Evolutionary conservation across 2,888 invertebrate genomes (phyloP).

Genomic region (Trachelus iudaicus): DNA sequence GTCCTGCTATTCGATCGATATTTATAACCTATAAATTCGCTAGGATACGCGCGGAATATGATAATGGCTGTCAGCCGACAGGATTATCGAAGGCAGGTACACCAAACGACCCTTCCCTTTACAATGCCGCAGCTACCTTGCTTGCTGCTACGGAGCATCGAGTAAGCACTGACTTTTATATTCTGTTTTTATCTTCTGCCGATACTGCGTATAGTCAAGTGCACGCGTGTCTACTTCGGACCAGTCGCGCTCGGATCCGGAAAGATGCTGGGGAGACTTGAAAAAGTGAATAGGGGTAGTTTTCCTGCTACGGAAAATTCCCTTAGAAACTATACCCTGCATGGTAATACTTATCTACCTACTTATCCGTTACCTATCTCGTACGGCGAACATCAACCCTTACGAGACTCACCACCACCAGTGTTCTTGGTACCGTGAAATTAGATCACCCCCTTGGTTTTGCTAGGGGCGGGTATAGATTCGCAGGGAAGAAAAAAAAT

Average conservation of each 20-base stretch:
- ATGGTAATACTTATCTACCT: not conserved
- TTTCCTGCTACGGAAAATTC: not conserved
- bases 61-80: slow-evolving; percentile 39
- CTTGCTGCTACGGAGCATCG: not conserved
- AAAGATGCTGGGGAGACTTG: not conserved
- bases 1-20: slow-evolving; percentile 47
- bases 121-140: not conserved
- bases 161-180: not conserved
- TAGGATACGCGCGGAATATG: slow-evolving; percentile 49
- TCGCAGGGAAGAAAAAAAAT: not conserved
- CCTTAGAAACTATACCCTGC: not conserved
- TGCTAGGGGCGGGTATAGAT: too few species aligned
- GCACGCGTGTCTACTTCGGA: not conserved
- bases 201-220: not conserved
- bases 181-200: not conserved
- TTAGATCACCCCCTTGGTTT: not conserved
- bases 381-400: not conserved
- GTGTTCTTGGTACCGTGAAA: not conserved
- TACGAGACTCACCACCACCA: not conserved
- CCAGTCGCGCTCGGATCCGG: not conserved
- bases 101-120: not conserved
- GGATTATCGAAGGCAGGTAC: slow-evolving; percentile 22
- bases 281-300: not conserved
- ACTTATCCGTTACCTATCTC: not conserved
- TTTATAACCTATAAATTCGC: slow-evolving; percentile 50